Evolutionary conservation across 2,113 vertebrate species (phyloP).

Genomic region (Dipodomys stephensi): DNA sequence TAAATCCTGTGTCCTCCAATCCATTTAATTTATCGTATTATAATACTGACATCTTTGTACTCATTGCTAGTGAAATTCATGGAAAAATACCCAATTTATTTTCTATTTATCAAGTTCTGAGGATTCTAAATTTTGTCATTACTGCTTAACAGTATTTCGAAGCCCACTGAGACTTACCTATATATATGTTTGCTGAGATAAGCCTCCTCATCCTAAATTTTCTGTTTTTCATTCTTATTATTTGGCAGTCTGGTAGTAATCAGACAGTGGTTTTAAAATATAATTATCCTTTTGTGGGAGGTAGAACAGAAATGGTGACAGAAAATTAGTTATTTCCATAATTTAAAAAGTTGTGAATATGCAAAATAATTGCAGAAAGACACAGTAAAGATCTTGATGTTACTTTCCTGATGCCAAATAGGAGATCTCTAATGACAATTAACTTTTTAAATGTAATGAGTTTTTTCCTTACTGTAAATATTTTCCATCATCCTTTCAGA

Average conservation of each 20-base stretch:
- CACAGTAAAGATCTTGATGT: neutral
- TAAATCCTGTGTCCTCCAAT: neutral
- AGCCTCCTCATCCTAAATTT: neutral
- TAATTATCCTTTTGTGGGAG: neutral
- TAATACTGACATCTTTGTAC: neutral
- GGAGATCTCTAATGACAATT: neutral
- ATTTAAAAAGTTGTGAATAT: neutral
- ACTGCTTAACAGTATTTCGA: neutral
- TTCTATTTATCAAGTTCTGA: conserved; percentile 10
- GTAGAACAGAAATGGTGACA: too few species aligned
- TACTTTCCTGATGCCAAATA: neutral
- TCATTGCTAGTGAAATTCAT: neutral
- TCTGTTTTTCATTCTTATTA: neutral
- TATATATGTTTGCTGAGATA: neutral
- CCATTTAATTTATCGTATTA: conserved; percentile 3
- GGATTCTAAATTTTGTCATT: neutral
- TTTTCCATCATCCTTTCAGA: neutral
- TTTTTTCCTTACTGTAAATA: neutral
- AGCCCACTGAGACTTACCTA: neutral
- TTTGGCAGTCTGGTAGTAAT: neutral
- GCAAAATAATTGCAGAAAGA: neutral
- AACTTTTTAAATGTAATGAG: neutral
- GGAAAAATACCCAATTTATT: neutral
- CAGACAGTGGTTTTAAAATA: neutral
- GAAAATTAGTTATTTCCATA: neutral